Evolutionary conservation across 2,113 vertebrate species (phyloP), one percentile per base, ranked within the genome.

Genomic region (Potamarius usumacintae): DNA sequence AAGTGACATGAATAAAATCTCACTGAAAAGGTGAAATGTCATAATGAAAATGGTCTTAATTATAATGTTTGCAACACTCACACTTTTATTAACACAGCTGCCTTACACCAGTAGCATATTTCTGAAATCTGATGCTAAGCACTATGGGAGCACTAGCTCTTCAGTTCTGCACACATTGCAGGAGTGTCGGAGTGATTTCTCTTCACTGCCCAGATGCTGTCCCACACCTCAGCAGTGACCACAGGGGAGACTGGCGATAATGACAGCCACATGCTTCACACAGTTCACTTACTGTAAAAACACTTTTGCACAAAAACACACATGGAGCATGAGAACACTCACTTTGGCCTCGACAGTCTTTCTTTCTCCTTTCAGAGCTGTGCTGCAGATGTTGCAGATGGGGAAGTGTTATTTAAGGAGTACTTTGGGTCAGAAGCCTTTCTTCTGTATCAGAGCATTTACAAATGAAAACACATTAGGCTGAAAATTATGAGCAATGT

Each of bases 181-280:
- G 55, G 27, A 22, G 53, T 67, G 60, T 34, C 30, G 60, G 76
- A 79, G 50, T 63, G 57, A 65, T 79, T 80, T 79, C 62, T 57
- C 63, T 80, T 52, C 27, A 69, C 60, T 48, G 67, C 34, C 67
- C 78, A 88, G 78, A 84, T 69, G 81, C 71, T 90, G 87, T 88
- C 53, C 83, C 79, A 65, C 78, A 92, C 89, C 88, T 91, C 72
- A 86, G 74, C 83, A 92, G 63, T 92, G 92, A 94, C 91, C 91
- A 86, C n/a, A 57, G 81, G 91, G 88, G 85, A 89, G 74, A 92
- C 84, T 89, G 87, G 89, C 89, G 92, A 92, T 94, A 94, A 95
- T 94, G 88, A 90, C 88, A 94, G 90, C 93, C 94, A 95, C 92
- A 94, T 95, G 93, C 92, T 93, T 82, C 78, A 88, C 76, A 90